Percentiles rank a stretch among this genome's conserved stretches.
Conservation (phyloP, 2,797 vertebrate species). For the Pogoniulus pusillus region DNA sequence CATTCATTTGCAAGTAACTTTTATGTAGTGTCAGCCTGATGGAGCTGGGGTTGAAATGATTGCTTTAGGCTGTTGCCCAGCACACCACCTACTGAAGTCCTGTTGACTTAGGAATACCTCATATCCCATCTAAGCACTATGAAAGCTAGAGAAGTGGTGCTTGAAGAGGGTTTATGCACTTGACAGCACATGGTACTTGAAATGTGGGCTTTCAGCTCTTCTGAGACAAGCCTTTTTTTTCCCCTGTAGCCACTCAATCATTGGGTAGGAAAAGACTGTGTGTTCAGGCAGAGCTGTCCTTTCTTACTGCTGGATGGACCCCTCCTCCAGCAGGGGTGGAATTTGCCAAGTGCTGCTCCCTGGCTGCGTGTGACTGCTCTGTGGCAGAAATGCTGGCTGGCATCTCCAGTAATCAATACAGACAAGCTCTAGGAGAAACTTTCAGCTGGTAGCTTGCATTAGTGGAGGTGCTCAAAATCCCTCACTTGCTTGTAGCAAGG, state of each 20-base stretch:
- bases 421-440: too few species aligned
- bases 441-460: neutral
- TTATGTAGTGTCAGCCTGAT: neutral
- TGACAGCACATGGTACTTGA: neutral
- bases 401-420: too few species aligned
- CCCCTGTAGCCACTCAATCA: too few species aligned
- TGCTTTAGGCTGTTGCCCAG: neutral
- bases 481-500: accelerated
- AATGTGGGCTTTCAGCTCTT: neutral
- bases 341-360: neutral
- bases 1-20: neutral
- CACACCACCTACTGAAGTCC: neutral
- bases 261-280: accelerated
- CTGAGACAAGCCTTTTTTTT: neutral
- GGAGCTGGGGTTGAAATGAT: neutral
- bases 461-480: neutral
- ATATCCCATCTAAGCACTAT: too few species aligned
- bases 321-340: accelerated
- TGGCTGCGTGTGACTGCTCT: accelerated
- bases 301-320: neutral
- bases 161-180: neutral
- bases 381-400: neutral
- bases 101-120: conserved; percentile 28
- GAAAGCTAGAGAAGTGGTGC: neutral
- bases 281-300: neutral